phyloP scores from a whole-genome alignment of 2,888 invertebrate species.

The Onchidella celtica region DNA sequence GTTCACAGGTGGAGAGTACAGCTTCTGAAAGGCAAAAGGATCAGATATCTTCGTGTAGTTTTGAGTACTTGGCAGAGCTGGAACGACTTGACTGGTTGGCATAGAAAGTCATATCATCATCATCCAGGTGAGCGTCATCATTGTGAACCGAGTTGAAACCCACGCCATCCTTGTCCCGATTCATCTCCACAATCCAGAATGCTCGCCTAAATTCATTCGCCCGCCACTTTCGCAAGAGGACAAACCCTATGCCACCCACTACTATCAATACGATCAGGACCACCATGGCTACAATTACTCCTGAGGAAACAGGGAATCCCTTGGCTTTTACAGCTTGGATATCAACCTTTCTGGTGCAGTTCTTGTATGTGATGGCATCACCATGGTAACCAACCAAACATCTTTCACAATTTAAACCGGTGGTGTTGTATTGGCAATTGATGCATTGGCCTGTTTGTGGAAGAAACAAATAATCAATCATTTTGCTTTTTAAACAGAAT shows the following conservation, averaged over 20 bases:
- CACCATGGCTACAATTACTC: constrained; percentile 58
- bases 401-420: constrained; percentile 70
- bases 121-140: constrained; percentile 59
- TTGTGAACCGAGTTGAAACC: constrained; percentile 71
- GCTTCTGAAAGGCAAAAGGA: no score
- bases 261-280: constrained; percentile 58
- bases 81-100: constrained; percentile 57
- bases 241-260: constrained; percentile 59
- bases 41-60: constrained; percentile 57
- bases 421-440: constrained; percentile 67
- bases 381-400: constrained; percentile 68
- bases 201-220: constrained; percentile 59
- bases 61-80: constrained; percentile 53
- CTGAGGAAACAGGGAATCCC: not conserved
- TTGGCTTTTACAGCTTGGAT: not conserved
- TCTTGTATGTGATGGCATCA: constrained; percentile 60
- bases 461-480: not conserved
- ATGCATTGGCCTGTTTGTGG: constrained; percentile 59
- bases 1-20: no score
- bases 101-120: constrained; percentile 62
- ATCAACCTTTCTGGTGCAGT: constrained; percentile 59
- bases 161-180: constrained; percentile 72
- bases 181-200: constrained; percentile 74
- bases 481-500: not conserved
- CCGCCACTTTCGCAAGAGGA: constrained; percentile 62